Percentiles rank a stretch among this genome's conserved stretches.
These are phyloP conservation scores for Mohoua ochrocephala DNA, from an alignment of 2,113 vertebrate genomes.

Conservation along the genomic window DNA sequence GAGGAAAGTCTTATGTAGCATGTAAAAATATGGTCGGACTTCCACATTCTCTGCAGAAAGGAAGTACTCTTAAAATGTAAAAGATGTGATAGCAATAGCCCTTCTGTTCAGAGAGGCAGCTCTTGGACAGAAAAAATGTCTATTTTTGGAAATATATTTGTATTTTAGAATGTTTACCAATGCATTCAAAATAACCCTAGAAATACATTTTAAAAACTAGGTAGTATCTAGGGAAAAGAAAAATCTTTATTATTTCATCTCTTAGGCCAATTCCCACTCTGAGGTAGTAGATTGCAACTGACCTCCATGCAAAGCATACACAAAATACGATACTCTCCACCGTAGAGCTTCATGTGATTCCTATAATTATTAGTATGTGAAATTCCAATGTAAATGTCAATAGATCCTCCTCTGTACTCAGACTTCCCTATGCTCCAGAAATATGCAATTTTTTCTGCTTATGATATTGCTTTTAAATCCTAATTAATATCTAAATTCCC, in stretches of 20 bases:
- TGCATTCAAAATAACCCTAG: background rate
- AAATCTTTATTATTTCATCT: background rate
- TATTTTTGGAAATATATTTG: background rate
- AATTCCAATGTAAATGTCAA: background rate
- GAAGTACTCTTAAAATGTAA: background rate
- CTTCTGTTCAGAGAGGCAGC: background rate
- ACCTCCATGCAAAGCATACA: background rate
- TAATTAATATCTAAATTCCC: slow-evolving; percentile 60
- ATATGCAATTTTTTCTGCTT: background rate
- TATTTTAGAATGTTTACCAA: background rate
- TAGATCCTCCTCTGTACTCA: background rate
- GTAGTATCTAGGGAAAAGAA: background rate
- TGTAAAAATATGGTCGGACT: background rate
- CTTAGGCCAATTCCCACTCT: background rate
- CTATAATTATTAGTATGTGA: background rate
- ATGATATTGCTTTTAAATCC: slow-evolving; percentile 8
- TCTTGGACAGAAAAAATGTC: background rate
- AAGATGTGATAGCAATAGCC: background rate
- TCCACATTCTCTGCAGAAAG: background rate
- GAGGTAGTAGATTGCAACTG: background rate
- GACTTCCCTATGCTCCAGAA: background rate
- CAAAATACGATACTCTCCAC: background rate
- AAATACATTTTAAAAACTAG: background rate
- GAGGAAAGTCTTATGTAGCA: background rate
- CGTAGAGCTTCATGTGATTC: background rate